A percentile compares a stretch with the other conserved stretches of the same genome.
Evolutionary conservation across 2,888 invertebrate species (phyloP).

Genomic region (Notodonta ziczac): DNA sequence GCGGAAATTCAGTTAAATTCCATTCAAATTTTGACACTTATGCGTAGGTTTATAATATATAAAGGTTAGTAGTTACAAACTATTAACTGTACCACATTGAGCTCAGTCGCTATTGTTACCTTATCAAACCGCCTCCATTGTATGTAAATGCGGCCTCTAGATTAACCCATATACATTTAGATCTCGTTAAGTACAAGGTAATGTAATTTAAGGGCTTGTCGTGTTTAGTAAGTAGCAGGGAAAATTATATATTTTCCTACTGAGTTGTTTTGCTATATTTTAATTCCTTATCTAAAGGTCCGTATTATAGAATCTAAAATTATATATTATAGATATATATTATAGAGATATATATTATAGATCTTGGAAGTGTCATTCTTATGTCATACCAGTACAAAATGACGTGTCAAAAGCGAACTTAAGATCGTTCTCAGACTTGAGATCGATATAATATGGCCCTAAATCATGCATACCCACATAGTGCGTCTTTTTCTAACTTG

Average conservation of each 20-base stretch:
- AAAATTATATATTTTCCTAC: not conserved
- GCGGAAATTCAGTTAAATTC: too few relatives aligned
- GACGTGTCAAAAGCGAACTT: too few relatives aligned
- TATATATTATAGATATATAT: too few relatives aligned
- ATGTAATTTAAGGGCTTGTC: not conserved
- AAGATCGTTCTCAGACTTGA: too few relatives aligned
- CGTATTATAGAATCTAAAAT: too few relatives aligned
- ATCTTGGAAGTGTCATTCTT: too few relatives aligned
- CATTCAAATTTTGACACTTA: not conserved
- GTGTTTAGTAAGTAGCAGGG: not conserved
- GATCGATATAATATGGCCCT: too few relatives aligned
- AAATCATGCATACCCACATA: too few relatives aligned
- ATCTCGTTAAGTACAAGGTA: conserved; percentile 3
- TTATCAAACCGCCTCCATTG: not conserved
- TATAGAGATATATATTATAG: too few relatives aligned
- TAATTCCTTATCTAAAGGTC: too few relatives aligned
- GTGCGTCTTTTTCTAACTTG: too few relatives aligned
- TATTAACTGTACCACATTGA: not conserved
- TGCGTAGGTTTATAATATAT: not conserved
- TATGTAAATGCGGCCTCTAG: not conserved
- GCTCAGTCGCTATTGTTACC: not conserved
- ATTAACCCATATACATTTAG: conserved; percentile 1
- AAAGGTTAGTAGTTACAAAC: conserved; percentile 1
- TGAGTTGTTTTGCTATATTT: not conserved
- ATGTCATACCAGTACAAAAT: too few relatives aligned